Percentiles rank a stretch among this genome's conserved stretches.
Evolutionary conservation across 2,797 vertebrate species (phyloP).

Genomic region (Macrochelys suwanniensis): DNA sequence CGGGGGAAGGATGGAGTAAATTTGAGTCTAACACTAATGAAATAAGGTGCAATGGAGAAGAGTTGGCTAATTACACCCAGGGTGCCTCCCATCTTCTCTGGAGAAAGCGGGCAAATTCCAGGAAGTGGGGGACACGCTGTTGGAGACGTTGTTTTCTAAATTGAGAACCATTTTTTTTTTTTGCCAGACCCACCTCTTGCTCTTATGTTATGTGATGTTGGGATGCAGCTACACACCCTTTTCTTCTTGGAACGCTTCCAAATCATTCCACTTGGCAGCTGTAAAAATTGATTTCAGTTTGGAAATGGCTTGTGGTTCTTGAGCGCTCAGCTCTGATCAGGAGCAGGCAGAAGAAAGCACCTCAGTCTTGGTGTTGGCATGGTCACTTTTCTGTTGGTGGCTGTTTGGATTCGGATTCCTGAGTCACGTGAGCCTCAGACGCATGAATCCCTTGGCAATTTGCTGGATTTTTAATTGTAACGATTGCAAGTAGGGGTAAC

Average conservation of each 20-base stretch:
- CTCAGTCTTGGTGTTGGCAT: neutral
- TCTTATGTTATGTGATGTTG: constrained; percentile 69
- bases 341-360: neutral
- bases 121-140: constrained; percentile 58
- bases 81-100: constrained; percentile 64
- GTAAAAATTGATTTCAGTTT: constrained; percentile 75
- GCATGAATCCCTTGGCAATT: neutral
- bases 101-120: constrained; percentile 58
- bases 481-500: neutral
- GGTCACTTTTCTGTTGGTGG: neutral
- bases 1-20: constrained; percentile 62
- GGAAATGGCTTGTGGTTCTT: constrained; percentile 69
- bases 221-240: constrained; percentile 77
- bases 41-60: constrained; percentile 37
- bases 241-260: constrained; percentile 78
- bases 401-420: constrained; percentile 5
- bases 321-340: constrained; percentile 30
- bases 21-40: constrained; percentile 41
- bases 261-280: constrained; percentile 72
- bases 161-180: constrained; percentile 40
- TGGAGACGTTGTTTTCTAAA: constrained; percentile 68
- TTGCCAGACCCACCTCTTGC: constrained; percentile 79
- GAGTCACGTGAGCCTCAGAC: neutral
- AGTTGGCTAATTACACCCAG: constrained; percentile 57
- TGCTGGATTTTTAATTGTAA: neutral